Conservation (phyloP, 2,888 invertebrate species). For the Tinea semifulvella region DNA sequence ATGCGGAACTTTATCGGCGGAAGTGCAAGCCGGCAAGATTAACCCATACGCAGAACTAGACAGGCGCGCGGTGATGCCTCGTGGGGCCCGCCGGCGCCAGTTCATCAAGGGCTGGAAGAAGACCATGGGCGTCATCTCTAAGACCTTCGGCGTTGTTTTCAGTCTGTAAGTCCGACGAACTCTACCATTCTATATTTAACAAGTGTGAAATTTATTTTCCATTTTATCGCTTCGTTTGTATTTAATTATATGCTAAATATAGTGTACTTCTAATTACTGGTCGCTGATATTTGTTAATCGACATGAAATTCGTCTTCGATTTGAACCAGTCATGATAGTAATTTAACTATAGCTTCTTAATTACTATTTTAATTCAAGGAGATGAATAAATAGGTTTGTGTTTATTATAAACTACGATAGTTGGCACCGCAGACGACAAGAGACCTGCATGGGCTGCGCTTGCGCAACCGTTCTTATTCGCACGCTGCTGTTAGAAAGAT, state of each 20-base stretch:
- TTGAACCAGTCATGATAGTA: conserved; percentile 2
- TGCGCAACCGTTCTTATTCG: conserved; percentile 55
- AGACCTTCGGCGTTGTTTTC: conserved; percentile 81
- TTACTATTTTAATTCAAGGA: neutral
- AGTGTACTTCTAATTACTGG: neutral
- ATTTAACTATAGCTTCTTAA: conserved; percentile 6
- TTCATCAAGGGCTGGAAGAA: conserved; percentile 62
- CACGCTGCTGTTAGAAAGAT: conserved; percentile 29
- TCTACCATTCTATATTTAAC: neutral
- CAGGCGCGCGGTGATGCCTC: conserved; percentile 47
- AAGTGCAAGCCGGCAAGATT: conserved; percentile 47
- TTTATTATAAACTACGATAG: conserved; percentile 19
- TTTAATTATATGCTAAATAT: conserved; percentile 5
- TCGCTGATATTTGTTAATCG: neutral
- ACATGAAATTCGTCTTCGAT: neutral
- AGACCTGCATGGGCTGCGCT: conserved; percentile 25
- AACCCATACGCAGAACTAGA: conserved; percentile 54
- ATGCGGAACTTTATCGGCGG: conserved; percentile 33
- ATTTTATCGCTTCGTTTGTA: conserved; percentile 4
- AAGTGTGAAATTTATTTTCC: conserved; percentile 8
- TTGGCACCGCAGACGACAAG: conserved; percentile 11
- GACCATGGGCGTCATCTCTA: conserved; percentile 79
- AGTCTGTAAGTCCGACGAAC: conserved; percentile 73
- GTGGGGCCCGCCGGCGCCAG: conserved; percentile 56
- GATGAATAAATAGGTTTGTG: neutral